A percentile compares a stretch with the other conserved stretches of the same genome.
Conservation (phyloP, 2,888 invertebrate genomes). For the Tipula confusa region DNA sequence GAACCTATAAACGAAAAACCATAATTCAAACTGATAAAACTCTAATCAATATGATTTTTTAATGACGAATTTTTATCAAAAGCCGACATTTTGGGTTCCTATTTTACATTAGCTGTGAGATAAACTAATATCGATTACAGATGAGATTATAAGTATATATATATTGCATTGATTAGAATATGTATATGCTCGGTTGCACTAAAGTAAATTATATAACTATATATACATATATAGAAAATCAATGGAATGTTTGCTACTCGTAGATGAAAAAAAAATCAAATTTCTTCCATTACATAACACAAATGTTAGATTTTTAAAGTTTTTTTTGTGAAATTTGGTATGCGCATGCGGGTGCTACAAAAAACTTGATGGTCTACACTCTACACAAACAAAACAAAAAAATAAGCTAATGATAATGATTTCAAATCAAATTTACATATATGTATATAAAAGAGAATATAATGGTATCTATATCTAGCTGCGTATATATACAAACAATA, state of each 20-base stretch:
- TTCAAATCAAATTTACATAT: not conserved
- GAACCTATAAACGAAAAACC: not conserved
- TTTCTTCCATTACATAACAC: conserved; percentile 3
- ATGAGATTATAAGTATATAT: not conserved
- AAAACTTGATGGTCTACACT: not conserved
- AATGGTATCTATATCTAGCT: not conserved
- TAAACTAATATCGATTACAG: not conserved
- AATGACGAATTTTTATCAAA: not conserved
- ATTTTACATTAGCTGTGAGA: not conserved
- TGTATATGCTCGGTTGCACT: not conserved
- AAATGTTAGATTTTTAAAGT: not conserved
- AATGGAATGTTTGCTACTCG: not conserved
- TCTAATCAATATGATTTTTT: not conserved
- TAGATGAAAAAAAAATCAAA: not conserved
- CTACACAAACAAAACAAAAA: not conserved
- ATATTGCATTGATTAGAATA: not conserved
- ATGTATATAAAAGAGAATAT: not conserved
- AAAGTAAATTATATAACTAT: not conserved
- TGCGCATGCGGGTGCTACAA: not conserved
- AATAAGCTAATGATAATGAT: not conserved
- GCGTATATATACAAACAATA: no score
- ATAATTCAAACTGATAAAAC: not conserved
- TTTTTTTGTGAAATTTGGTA: not conserved
- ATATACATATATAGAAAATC: not conserved
- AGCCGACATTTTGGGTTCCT: not conserved